These are phyloP conservation scores for Maniola hyperantus DNA, from an alignment of 2,888 invertebrate genomes.

Conservation along the genomic window DNA sequence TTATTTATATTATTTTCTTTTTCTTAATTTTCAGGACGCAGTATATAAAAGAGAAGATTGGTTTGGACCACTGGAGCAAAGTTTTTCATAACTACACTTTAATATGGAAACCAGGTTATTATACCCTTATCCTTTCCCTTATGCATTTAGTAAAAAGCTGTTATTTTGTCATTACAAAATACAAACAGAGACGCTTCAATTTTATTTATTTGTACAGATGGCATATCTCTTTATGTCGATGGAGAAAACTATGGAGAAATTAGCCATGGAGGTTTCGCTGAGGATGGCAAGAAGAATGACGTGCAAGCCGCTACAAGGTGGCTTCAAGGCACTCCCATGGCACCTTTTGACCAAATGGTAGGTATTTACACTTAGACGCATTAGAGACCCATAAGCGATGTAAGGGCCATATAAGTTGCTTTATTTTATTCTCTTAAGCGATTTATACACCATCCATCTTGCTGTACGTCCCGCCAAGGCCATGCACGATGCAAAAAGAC, in stretches of 20 bases:
- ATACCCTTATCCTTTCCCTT: too few relatives aligned
- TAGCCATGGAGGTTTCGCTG: slow-evolving; percentile 58
- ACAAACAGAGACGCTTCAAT: too few relatives aligned
- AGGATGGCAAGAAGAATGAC: slow-evolving; percentile 54
- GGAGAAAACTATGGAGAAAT: slow-evolving; percentile 80
- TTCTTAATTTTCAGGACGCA: slow-evolving; percentile 50
- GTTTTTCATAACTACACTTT: slow-evolving; percentile 87
- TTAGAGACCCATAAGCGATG: too few relatives aligned
- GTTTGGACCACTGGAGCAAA: slow-evolving; percentile 76
- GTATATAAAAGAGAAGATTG: slow-evolving; percentile 59
- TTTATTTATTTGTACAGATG: slow-evolving; percentile 53
- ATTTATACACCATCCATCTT: too few relatives aligned
- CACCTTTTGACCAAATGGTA: slow-evolving; percentile 90
- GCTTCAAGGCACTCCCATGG: slow-evolving; percentile 82
- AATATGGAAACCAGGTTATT: slow-evolving; percentile 85
- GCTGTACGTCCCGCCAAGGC: too few relatives aligned
- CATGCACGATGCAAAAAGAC: too few relatives aligned
- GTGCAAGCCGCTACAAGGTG: slow-evolving; percentile 77
- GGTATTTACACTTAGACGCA: neutral
- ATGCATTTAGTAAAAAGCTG: too few relatives aligned
- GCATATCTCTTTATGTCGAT: slow-evolving; percentile 65
- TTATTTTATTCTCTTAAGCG: too few relatives aligned
- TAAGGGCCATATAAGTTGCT: too few relatives aligned
- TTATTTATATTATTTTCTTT: neutral
- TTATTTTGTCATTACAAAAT: too few relatives aligned